Evolutionary conservation across 1,140 invertebrate species (phyloP).

Genomic region (Trinorchestia longiramus): DNA sequence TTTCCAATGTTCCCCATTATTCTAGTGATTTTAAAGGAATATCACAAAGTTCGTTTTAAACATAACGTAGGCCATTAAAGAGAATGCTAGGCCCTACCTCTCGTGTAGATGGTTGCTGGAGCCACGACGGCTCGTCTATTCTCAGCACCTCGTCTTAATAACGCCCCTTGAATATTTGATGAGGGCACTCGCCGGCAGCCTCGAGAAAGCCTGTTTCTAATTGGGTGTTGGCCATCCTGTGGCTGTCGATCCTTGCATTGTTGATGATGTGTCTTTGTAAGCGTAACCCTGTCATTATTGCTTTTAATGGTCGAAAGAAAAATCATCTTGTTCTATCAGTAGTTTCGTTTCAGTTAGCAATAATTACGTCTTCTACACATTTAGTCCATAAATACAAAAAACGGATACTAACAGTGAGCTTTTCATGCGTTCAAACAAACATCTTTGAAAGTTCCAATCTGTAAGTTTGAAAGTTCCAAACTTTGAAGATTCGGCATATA

Average conservation of each 20-base stretch:
- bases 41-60: background rate
- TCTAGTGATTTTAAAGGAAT: background rate
- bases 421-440: background rate
- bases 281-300: conserved; percentile 3
- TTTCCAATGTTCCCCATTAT: background rate
- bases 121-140: conserved; percentile 5
- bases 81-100: background rate
- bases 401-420: background rate
- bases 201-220: conserved; percentile 45
- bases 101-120: conserved; percentile 6
- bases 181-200: conserved; percentile 34
- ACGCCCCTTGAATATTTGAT: conserved; percentile 52
- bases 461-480: background rate
- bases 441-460: background rate
- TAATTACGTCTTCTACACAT: background rate
- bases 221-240: conserved; percentile 50
- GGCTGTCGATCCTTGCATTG: conserved; percentile 54
- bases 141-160: conserved; percentile 49
- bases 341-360: background rate
- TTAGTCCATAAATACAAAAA: background rate
- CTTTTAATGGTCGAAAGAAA: background rate
- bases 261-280: conserved; percentile 48
- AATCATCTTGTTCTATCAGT: background rate
- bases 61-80: conserved; percentile 6
- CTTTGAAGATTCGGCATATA: no score